Base-by-base conservation (phyloP, 2,797 vertebrate genomes). In the Chaunax sp. region DNA sequence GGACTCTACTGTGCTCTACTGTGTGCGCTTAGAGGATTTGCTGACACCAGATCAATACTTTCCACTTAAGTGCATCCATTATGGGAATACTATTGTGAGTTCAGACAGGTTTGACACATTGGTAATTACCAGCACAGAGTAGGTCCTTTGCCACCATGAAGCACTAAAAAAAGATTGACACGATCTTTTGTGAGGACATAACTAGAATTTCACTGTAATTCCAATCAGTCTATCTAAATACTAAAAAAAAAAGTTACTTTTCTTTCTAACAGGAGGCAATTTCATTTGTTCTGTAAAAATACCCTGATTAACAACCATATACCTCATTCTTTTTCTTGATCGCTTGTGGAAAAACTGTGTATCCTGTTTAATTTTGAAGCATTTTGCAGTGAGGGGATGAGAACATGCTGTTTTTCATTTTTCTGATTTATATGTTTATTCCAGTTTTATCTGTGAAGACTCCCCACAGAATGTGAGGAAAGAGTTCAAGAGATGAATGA, bases 61-160 rank as follows among this genome's bases (percentile, higher is more conserved):
- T 78, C 76, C 62, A 56, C 30, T 11, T 33, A 63, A 79, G 56
- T 72, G 58, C 28, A 44, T 5, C 47, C 58, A 67, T 86, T 75
- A 72, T 77, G 69, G 47, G 49, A 80, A 82, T 63, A 50, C 51
- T 72, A 67, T 86, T 76, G 38, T 75, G 76, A 78, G 58, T 61
- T 16, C 30, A 64, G 26, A 72, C 51, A 35, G 64, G 0, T 55
- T 67, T 38, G 61, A 44, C 16, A 62, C 57, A 62, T 77, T 26
- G 67, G 72, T 69, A 72, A 84, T 86, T 72, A 79, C 74, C 64
- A 65, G 71, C 53, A 68, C 13, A 66, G 64, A 70, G 50, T 53
- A 85, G 71, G 72, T 52, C 25, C 63, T 77, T 78, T 73, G 75
- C 77, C 64, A 63, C 43, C 58, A 25, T 64, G 55, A 12, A 41